Evolutionary conservation across 2,113 vertebrate species (phyloP), one percentile per base, ranked within the genome.

Genomic region (Toxotes chatareus): DNA sequence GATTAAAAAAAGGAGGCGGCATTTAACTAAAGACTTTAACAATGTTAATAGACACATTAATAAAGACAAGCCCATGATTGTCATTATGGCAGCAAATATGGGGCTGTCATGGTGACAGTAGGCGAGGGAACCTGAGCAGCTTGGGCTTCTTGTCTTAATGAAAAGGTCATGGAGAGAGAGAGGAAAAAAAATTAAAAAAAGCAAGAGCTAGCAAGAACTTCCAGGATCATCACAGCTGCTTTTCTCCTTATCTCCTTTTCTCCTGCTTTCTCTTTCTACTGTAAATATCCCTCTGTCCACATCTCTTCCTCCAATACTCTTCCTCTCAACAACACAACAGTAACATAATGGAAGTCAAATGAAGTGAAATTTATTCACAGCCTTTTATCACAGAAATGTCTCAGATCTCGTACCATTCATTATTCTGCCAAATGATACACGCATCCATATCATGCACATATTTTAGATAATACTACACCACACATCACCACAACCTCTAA

Each of bases 401-500:
- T 64, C 11, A n/a, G 9, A 81, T 68, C n/a, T 53, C 19, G 31
- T 49, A 49, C 31, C 16, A 40, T 10, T 31, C 40, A 72, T 69
- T 78, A 21, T 38, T 31, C 10, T 3, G 23, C 51, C 23, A 27
- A 27, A 27, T 27, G 27, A 27, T 27, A 27, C 27, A 27, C 27
- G 27, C 27, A 27, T 27, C 27, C 27, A 16, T 23, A 49, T 60
- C 9, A 31, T 31, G 14, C 19, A 49, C 27, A 40, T 12, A 67
- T 49, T 38, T 68, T 23, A 46, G 0, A 23, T 44, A 16, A 47
- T 55, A 55, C 42, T 23, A 13, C 12, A 40, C 38, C 19, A 55
- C 11, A 27, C 7, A 13, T 21, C 5, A 8, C 10, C 8, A 38
- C 36, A 38, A 38, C 36, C 36, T 38, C 7, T 38, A 38, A 38